Evolutionary conservation across 2,888 invertebrate species (phyloP), one percentile per base, ranked within the genome.

Genomic region (Hoplodrina blanda): DNA sequence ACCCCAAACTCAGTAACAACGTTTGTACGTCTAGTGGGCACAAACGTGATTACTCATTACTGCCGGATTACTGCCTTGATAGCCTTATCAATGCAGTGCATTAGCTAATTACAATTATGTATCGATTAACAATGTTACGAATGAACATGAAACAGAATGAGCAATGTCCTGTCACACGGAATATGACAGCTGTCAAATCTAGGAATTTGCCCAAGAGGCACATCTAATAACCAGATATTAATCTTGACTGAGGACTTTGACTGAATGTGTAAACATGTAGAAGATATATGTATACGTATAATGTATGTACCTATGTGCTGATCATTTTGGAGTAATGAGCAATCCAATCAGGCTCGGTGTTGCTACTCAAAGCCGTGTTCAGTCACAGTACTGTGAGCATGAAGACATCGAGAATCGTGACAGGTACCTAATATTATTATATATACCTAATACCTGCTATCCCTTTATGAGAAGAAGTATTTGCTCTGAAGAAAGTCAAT

Each of bases 301-400:
- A 5, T 49, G 5, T 55, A 20, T 11, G 6, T 49, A 49, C 15
- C 15, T 15, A 61, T 7, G 30, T 64, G 74, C 11, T 53, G 25
- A 73, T 67, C 20, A 78, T 52, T 78, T 72, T 33, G 8, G 19
- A 41, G 57, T 63, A 59, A 73, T 57, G 17, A 59, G 57, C 53
- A 59, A 76, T 62, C 50, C 37, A 76, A 76, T 73, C 65, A 74
- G 4, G 50, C 56, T 49, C 15, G 17, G 5, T 54, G 41, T 25
- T 62, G 56, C 41, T n/a, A 19, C 30, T 60, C 78, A 49, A 61
- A 57, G 64, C 59, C 20, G 8, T 75, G 52, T 25, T 75, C 73
- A 65, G 19, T 62, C 20, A 71, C 11, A 56, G 53, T 19, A n/a
- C 19, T 20, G 10, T 44, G 30, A 76, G 33, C 20, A 52, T 46